Base-by-base conservation (phyloP, 2,113 vertebrate genomes). In the Mus spicilegus region DNA sequence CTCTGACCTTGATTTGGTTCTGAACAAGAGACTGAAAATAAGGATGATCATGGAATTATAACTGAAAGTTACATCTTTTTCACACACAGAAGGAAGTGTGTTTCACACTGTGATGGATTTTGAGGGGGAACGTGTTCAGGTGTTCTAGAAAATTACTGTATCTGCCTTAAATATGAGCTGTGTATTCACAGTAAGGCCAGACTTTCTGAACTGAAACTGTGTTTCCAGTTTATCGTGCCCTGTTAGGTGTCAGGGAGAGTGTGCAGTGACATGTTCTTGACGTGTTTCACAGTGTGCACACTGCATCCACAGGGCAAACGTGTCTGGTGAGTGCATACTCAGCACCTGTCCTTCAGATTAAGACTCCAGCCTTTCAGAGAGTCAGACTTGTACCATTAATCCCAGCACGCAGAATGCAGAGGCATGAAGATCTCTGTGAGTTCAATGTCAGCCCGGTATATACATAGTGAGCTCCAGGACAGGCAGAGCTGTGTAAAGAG, bases 11-110 rank as follows among this genome's bases (percentile, higher is more conserved):
- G 46, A 56, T 92, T 54, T 67, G 42, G 9, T 88, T 88, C 89
- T 33, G 36, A 70, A 75, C 14, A 61, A 84, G 76, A 76, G 92
- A 56, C 63, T 87, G 63, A 70, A 97, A 96, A 80, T 70, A 72
- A 19, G 3, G 39, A 20, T 73, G 24, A 78, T 91, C 36, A 42
- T 63, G 51, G 84, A 81, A 42, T 93, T 39, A 30, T 56, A 39
- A n/a, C 58, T 96, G 33, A 67, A n/a, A 58, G 26, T 13, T 77
- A 28, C 5, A 13, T 89, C 54, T 93, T 24, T 39, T 26, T 72
- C 63, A 28, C 33, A 36, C 58, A 17, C 11, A 42, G 91, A 72
- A 85, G 84, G 73, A 87, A 92, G 49, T 73, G 0, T n/a, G n/a
- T 95, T 93, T 88, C 49, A 80, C 33, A 5, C 39, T 63, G 26